Evolutionary conservation across 1,140 invertebrate genomes (phyloP).

Genomic region (Caenorhabditis tropicalis): DNA sequence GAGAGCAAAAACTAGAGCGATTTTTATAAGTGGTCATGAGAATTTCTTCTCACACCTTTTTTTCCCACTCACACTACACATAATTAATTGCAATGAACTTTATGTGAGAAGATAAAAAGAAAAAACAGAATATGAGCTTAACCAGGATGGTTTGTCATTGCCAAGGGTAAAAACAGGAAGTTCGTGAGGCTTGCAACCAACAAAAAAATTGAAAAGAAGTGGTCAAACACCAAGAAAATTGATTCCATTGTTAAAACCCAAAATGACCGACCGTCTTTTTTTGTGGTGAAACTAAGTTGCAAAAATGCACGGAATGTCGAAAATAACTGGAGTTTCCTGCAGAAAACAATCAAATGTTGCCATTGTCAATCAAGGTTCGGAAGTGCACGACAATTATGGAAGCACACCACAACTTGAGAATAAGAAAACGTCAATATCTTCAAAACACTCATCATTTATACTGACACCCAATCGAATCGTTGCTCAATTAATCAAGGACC

Average conservation of each 20-base stretch:
- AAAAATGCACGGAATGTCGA: neutral
- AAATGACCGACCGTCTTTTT: neutral
- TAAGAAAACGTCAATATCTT: too few species aligned
- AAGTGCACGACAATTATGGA: too few species aligned
- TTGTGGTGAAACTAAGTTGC: neutral
- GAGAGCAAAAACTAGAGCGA: neutral
- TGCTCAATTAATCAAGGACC: constrained; percentile 12
- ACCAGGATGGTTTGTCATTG: constrained; percentile 10
- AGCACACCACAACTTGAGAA: too few species aligned
- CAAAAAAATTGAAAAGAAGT: too few species aligned
- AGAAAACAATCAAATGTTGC: constrained; percentile 1
- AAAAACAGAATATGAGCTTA: neutral
- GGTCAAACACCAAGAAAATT: neutral
- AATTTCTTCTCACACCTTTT: neutral
- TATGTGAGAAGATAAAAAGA: neutral
- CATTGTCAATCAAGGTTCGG: constrained; percentile 17
- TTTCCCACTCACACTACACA: constrained; percentile 2
- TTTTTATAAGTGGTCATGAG: neutral
- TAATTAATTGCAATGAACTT: neutral
- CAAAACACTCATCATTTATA: neutral
- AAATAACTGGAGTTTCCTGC: neutral
- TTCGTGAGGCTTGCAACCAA: too few species aligned
- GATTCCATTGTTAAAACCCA: neutral
- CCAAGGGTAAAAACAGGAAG: neutral
- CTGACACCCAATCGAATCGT: constrained; percentile 9